phyloP scores from a whole-genome alignment of 2,797 vertebrate genomes.

The Geotrypetes seraphini region DNA sequence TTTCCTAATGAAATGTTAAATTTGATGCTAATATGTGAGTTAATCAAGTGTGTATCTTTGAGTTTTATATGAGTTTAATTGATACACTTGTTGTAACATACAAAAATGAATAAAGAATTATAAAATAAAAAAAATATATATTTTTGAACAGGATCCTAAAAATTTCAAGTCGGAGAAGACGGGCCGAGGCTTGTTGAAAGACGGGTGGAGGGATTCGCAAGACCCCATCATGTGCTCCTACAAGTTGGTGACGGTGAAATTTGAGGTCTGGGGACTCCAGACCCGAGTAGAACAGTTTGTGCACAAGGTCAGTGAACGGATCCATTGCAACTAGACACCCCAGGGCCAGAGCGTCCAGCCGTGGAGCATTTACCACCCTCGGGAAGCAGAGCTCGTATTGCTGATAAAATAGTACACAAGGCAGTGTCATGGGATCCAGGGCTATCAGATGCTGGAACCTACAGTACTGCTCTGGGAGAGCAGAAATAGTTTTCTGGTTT shows the following conservation, averaged over 20 bases:
- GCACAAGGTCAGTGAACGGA: conserved; percentile 76
- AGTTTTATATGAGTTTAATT: too few species aligned
- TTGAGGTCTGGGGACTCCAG: conserved; percentile 97
- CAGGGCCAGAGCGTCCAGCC: not conserved
- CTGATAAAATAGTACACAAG: too few species aligned
- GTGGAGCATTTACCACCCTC: not conserved
- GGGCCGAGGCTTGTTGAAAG: conserved; percentile 77
- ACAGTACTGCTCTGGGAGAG: not conserved
- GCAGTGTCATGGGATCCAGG: too few species aligned
- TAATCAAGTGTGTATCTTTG: too few species aligned
- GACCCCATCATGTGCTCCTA: conserved; percentile 97
- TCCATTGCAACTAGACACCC: too few species aligned
- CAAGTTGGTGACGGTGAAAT: conserved; percentile 95
- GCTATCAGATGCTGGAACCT: not conserved
- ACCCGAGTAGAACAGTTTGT: conserved; percentile 96
- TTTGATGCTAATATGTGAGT: too few species aligned
- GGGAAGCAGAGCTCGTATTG: too few species aligned
- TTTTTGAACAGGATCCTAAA: conserved; percentile 72
- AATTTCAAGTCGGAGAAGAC: conserved; percentile 94
- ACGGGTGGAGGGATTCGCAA: conserved; percentile 88
- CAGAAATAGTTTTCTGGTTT: too few species aligned
- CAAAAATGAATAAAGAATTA: too few species aligned
- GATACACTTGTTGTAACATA: too few species aligned
- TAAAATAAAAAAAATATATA: too few species aligned
- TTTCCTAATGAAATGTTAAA: too few species aligned